Evolutionary conservation across 2,797 vertebrate genomes (phyloP).

Genomic region (Channa striata): DNA sequence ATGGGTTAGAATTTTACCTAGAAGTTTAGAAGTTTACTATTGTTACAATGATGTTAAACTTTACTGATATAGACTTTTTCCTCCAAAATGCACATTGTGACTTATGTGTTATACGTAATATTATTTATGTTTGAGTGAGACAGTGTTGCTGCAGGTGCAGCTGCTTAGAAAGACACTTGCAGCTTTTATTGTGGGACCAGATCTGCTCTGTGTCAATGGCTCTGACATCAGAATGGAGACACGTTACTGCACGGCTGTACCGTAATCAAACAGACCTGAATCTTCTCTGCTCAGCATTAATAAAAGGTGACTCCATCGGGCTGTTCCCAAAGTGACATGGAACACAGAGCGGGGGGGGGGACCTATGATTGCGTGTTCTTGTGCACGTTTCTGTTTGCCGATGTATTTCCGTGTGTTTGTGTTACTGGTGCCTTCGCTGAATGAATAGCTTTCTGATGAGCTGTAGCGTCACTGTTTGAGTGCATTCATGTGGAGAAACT

Average conservation of each 20-base stretch:
- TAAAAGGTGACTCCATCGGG: slow-evolving; percentile 58
- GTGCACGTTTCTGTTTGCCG: slow-evolving; percentile 2
- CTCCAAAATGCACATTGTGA: neutral
- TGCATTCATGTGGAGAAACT: slow-evolving; percentile 81
- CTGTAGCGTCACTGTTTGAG: slow-evolving; percentile 75
- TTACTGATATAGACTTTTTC: neutral
- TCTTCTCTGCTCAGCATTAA: slow-evolving; percentile 53
- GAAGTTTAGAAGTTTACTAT: neutral
- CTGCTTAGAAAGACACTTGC: slow-evolving; percentile 46
- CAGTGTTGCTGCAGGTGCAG: slow-evolving; percentile 26
- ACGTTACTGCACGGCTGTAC: slow-evolving; percentile 21
- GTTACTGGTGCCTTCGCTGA: slow-evolving; percentile 33
- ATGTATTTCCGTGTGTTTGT: slow-evolving; percentile 23
- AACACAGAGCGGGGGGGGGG: slow-evolving; percentile 41
- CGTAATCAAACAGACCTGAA: slow-evolving; percentile 38
- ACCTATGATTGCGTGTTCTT: slow-evolving; percentile 41
- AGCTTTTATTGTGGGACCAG: slow-evolving; percentile 45
- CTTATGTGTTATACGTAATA: neutral
- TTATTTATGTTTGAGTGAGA: slow-evolving; percentile 1
- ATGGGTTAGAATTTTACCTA: no score
- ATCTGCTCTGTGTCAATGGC: slow-evolving; percentile 64
- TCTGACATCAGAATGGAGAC: slow-evolving; percentile 63
- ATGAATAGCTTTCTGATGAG: slow-evolving; percentile 78
- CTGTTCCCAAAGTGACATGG: slow-evolving; percentile 54
- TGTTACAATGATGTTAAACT: neutral